Evolutionary conservation across 2,888 invertebrate genomes (phyloP).

Genomic region (Calliphora vomitoria): DNA sequence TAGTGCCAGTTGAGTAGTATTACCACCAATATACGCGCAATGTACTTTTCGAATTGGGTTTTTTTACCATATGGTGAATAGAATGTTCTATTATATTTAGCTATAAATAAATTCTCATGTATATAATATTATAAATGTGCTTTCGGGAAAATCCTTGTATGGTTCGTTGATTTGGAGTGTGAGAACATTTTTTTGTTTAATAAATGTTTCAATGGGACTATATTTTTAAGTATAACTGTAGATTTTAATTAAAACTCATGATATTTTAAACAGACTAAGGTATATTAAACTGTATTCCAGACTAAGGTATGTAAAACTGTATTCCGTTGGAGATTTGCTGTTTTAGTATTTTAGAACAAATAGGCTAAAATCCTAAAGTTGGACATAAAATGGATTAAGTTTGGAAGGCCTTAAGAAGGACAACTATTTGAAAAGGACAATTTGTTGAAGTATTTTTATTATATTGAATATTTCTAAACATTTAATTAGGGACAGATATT

Average conservation of each 20-base stretch:
- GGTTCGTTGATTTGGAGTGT: constrained; percentile 52
- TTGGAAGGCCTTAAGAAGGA: too few relatives aligned
- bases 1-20: background rate
- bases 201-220: background rate
- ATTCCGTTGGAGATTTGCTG: too few relatives aligned
- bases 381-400: too few relatives aligned
- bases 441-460: too few relatives aligned
- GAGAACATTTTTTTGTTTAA: constrained; percentile 43
- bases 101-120: background rate
- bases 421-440: too few relatives aligned
- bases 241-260: background rate
- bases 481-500: too few relatives aligned
- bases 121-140: background rate
- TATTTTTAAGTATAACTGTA: background rate
- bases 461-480: too few relatives aligned
- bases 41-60: constrained; percentile 11
- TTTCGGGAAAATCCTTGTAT: constrained; percentile 28
- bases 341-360: too few relatives aligned
- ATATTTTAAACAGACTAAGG: background rate
- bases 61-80: constrained; percentile 38
- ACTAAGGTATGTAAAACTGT: too few relatives aligned
- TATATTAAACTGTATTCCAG: too few relatives aligned
- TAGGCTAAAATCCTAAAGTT: too few relatives aligned
- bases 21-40: constrained; percentile 12
- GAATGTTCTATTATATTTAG: constrained; percentile 4